Percentiles rank a stretch among this genome's conserved stretches.
phyloP scores from a whole-genome alignment of 2,797 vertebrate genomes.

The Pangasius sanitwongsei region DNA sequence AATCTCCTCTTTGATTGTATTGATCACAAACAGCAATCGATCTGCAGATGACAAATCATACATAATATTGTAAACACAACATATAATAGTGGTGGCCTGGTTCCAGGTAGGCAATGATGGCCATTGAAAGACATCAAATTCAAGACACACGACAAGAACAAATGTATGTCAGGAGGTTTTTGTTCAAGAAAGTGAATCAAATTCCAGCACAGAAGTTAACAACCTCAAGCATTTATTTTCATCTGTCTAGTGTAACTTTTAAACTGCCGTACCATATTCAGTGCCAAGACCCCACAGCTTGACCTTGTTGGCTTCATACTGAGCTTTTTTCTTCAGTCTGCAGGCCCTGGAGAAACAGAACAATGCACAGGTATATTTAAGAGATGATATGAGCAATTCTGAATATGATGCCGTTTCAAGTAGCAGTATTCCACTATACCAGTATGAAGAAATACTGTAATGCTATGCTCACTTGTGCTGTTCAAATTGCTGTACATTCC shows the following conservation, averaged over 20 bases:
- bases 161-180: not conserved
- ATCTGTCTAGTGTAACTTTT: conserved; percentile 11
- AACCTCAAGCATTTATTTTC: conserved; percentile 29
- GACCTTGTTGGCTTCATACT: conserved; percentile 99
- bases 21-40: conserved; percentile 97
- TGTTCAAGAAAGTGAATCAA: not conserved
- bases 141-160: not conserved
- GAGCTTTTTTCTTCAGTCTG: conserved; percentile 99
- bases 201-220: conserved; percentile 31
- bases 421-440: not conserved
- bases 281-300: conserved; percentile 99
- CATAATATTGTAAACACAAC: not conserved
- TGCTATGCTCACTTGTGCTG: not conserved
- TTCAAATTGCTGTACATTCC: not conserved
- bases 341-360: conserved; percentile 83
- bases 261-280: conserved; percentile 87
- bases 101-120: not conserved
- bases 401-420: not conserved
- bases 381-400: not conserved
- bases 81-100: not conserved
- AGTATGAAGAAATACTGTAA: not conserved
- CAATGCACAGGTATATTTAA: conserved; percentile 14
- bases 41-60: conserved; percentile 73
- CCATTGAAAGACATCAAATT: not conserved
- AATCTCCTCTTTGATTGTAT: conserved; percentile 98